A percentile compares a stretch with the other conserved stretches of the same genome.
Evolutionary conservation across 2,113 vertebrate species (phyloP).

Genomic region (Piaya cayana): DNA sequence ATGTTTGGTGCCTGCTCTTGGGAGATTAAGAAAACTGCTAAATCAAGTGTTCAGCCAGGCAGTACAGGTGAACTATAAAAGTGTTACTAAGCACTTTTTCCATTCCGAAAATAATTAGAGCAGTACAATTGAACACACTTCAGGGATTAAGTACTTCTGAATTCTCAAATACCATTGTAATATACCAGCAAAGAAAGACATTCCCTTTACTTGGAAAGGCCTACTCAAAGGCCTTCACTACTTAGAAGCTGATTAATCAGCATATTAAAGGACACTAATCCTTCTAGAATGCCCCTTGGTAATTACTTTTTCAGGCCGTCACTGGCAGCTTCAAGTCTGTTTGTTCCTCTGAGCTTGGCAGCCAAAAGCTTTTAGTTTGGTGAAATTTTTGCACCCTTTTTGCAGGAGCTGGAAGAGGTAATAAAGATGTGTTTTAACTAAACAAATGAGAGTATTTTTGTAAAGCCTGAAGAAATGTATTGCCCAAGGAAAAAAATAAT

Average conservation of each 20-base stretch:
- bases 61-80: neutral
- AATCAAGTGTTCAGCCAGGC: neutral
- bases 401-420: neutral
- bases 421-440: slow-evolving; percentile 53
- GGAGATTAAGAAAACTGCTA: neutral
- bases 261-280: slow-evolving; percentile 42
- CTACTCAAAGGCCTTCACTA: neutral
- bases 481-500: neutral
- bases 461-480: slow-evolving; percentile 45
- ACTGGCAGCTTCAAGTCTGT: neutral
- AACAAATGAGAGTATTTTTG: slow-evolving; percentile 6
- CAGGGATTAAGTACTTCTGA: neutral
- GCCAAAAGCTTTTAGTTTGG: neutral
- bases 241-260: slow-evolving; percentile 43
- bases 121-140: neutral
- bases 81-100: neutral
- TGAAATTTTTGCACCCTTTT: slow-evolving; percentile 3
- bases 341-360: neutral
- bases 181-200: neutral
- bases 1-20: neutral
- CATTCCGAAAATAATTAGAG: neutral
- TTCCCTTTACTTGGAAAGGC: neutral
- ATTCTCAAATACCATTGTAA: neutral
- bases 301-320: slow-evolving; percentile 31
- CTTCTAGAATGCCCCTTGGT: neutral